phyloP scores from a whole-genome alignment of 1,140 invertebrate genomes.

The Sminthurides bifidus region DNA sequence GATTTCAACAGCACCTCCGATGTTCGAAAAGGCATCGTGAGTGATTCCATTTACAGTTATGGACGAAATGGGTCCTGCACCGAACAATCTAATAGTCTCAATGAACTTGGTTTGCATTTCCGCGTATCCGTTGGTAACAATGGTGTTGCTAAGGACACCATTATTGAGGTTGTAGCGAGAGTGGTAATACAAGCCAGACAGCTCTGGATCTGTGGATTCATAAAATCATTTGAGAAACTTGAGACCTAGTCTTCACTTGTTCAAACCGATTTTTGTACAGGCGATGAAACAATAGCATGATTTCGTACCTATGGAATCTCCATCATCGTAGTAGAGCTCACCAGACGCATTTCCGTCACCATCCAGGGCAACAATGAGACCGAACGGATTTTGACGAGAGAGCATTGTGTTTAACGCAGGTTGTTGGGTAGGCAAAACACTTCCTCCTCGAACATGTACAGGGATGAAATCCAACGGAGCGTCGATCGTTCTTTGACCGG shows the following conservation, averaged over 20 bases:
- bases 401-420: constrained; percentile 48
- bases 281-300: no score
- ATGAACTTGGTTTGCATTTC: not conserved
- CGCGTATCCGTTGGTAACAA: not conserved
- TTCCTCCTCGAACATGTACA: constrained; percentile 50
- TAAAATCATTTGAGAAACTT: not conserved
- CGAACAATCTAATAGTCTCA: not conserved
- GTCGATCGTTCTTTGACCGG: constrained; percentile 4
- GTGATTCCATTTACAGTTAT: not conserved
- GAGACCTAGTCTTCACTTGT: no score
- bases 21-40: no score
- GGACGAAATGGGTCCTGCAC: not conserved
- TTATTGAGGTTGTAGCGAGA: not conserved
- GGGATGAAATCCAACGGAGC: constrained; percentile 52
- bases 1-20: not conserved
- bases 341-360: constrained; percentile 33
- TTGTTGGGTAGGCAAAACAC: constrained; percentile 56
- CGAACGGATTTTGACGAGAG: constrained; percentile 34
- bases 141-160: not conserved
- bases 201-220: not conserved
- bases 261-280: no score
- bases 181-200: not conserved
- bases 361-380: constrained; percentile 35
- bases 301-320: constrained; percentile 52
- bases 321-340: constrained; percentile 38